Conservation (phyloP, 2,797 vertebrate genomes). For the Microcaecilia unicolor region DNA sequence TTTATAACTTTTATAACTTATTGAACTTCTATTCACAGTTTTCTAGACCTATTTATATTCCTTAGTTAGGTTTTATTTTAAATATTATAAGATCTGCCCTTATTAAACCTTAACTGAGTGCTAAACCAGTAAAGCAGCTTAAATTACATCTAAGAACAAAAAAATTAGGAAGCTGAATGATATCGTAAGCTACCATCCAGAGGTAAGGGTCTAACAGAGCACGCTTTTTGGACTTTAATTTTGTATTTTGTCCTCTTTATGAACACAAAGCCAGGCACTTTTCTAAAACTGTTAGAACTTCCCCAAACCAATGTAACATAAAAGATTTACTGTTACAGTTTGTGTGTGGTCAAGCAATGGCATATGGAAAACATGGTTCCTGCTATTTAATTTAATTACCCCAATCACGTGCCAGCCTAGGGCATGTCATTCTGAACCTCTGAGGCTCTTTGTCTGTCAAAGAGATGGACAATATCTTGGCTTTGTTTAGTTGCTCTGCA, state of each 20-base stretch:
- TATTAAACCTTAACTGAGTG: neutral
- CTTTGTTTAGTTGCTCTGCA: conserved; percentile 59
- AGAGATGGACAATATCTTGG: conserved; percentile 70
- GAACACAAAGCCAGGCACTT: conserved; percentile 16
- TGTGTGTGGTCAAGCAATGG: conserved; percentile 68
- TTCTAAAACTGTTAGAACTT: conserved; percentile 21
- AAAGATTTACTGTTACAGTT: conserved; percentile 72
- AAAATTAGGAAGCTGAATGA: conserved; percentile 10
- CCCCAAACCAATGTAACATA: conserved; percentile 45
- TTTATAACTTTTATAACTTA: too few relatives aligned
- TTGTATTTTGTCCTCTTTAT: conserved; percentile 22
- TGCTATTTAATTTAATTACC: conserved; percentile 78
- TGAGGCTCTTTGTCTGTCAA: conserved; percentile 69
- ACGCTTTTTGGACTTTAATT: conserved; percentile 19
- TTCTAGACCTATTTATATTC: too few relatives aligned
- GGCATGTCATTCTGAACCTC: conserved; percentile 66
- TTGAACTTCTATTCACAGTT: too few relatives aligned
- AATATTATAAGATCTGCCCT: conserved; percentile 1
- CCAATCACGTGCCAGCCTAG: conserved; percentile 64
- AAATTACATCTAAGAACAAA: conserved; percentile 8
- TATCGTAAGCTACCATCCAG: conserved; percentile 11
- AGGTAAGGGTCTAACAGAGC: conserved; percentile 2
- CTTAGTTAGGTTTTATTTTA: too few relatives aligned
- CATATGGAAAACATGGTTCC: conserved; percentile 77
- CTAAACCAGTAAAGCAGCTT: conserved; percentile 2